Evolutionary conservation across 2,797 vertebrate species (phyloP), one percentile per base, ranked within the genome.

Genomic region (Hozukius guyotensis): DNA sequence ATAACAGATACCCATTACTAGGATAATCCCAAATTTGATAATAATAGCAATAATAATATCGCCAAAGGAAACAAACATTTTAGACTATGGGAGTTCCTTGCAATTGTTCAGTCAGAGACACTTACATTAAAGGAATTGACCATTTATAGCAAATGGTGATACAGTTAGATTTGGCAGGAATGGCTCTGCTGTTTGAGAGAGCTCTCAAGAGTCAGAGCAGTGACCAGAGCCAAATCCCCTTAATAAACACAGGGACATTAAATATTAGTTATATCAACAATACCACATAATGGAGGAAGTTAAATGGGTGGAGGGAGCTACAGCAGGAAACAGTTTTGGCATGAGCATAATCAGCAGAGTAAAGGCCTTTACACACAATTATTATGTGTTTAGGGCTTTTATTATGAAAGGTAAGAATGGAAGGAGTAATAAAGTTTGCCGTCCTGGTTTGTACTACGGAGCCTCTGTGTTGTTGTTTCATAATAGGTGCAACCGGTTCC

Each of bases 1-100:
- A 65, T 78, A 79, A 80, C 71, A 87, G 42, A 38, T 70, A 72
- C n/a, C 27, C 24, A 59, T 78, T 82, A 77, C 9, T 22, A 63
- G 56, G 29, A 71, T 46, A 63, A 55, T 25, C 46, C 24, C 27
- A 2, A 20, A 6, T 77, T 66, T 61, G 49, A 55, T 57, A 46
- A 56, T 27, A 73, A 72, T 34, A 68, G 25, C 10, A 78, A 55
- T 22, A 42, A 67, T 38, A 55, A 55, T 25, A 7, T 2, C 2
- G 16, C 18, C 53, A 27, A 66, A 65, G 5, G 60, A 60, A n/a
- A 31, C 8, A 55, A 72, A 59, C 20, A 24, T 60, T 80, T 69
- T 4, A 60, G 14, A 32, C 31, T 63, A 34, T n/a, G 14, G 2
- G 32, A 81, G 1, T 2, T 29, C 3, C 8, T 29, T 72, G 25